Base-by-base conservation (phyloP, 2,888 invertebrate genomes). In the Drosophila recens region DNA sequence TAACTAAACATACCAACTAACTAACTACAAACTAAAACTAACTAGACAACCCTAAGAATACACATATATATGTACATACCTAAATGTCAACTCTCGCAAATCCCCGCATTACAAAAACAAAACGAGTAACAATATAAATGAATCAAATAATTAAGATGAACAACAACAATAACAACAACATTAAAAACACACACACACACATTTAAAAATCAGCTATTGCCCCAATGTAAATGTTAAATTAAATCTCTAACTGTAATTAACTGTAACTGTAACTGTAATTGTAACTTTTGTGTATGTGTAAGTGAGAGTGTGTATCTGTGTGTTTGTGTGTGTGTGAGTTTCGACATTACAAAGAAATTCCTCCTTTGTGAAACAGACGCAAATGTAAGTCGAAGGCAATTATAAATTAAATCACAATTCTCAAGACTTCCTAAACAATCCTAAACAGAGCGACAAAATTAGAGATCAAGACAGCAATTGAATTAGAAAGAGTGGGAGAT, bases 51-150 rank as follows among this genome's bases (percentile, higher is more conserved):
- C 76, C 65, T 80, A 82, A 82, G 54, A 63, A 67, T 33, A 54
- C 8, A 52, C 59, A 65, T 74, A 62, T 59, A 27, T 27, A 27
- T 74, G 86, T 85, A 69, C 40, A 63, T 69, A 53, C 34, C 42
- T 58, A 69, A 43, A 52, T 56, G 27, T 51, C 66, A 65, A 78
- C 71, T 69, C 84, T 80, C 89, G 84, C 87, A 87, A 83, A 33
- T 83, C 85, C 82, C 87, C 74, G 89, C 87, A 88, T 61, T 67
- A 67, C 58, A 27, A 27, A 27, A 20, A 20, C 3, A 20, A n/a
- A 58, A 58, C 10, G 1, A 46, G n/a, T 36, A 52, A 69, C 17
- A 48, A 40, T 4, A 23, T 42, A 34, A 20, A 30, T 30, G 11
- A 42, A 20, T 43, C 4, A 51, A 51, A 42, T 11, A 11, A 33